Percentiles rank a stretch among this genome's conserved stretches.
Evolutionary conservation across 2,797 vertebrate species (phyloP).

Genomic region (Cossypha caffra): DNA sequence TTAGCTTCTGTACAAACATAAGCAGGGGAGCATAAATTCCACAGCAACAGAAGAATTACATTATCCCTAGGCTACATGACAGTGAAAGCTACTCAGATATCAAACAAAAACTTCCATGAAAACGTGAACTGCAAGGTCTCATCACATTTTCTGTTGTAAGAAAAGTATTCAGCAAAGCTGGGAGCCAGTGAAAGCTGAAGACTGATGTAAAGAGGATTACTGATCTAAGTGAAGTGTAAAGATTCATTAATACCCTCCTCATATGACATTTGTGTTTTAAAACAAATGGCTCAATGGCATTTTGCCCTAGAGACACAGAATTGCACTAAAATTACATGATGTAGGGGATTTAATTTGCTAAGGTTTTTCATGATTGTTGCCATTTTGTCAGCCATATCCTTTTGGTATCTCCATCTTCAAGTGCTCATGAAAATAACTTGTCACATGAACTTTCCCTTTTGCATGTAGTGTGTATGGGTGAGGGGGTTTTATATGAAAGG

Average conservation of each 20-base stretch:
- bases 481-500: neutral
- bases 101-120: neutral
- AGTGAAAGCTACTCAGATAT: neutral
- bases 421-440: neutral
- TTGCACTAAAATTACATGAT: neutral
- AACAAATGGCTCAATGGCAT: neutral
- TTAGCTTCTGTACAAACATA: neutral
- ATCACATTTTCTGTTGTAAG: neutral
- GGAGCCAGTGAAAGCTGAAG: neutral
- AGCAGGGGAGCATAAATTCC: neutral
- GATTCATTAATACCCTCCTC: neutral
- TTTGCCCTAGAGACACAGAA: neutral
- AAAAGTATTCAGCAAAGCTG: neutral
- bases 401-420: neutral
- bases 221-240: neutral
- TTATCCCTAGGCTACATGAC: neutral
- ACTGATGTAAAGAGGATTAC: neutral
- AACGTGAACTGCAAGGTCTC: neutral
- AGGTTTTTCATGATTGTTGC: neutral
- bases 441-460: neutral
- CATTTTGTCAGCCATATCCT: neutral
- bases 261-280: neutral
- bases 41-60: neutral
- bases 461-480: accelerated
- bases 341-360: neutral